Conservation (phyloP, 2,888 invertebrate species). For the Archips crataeganus region DNA sequence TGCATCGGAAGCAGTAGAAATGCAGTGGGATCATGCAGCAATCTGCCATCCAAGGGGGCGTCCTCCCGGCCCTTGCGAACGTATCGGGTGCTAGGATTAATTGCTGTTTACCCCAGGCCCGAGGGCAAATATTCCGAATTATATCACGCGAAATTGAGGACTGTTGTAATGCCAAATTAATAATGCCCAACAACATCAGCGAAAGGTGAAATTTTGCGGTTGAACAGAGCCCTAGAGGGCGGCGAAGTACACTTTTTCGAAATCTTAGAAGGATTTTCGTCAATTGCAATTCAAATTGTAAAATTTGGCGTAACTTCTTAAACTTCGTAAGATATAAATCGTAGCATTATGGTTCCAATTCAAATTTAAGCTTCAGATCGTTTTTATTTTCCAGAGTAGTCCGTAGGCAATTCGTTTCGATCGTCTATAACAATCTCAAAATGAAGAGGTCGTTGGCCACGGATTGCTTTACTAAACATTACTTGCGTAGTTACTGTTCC, state of each 20-base stretch:
- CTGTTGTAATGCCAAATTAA: slow-evolving; percentile 77
- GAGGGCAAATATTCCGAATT: slow-evolving; percentile 71
- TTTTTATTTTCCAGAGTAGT: slow-evolving; percentile 19
- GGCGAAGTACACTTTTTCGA: slow-evolving; percentile 22
- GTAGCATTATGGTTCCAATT: slow-evolving; percentile 9
- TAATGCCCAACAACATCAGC: slow-evolving; percentile 59
- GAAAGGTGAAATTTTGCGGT: slow-evolving; percentile 57
- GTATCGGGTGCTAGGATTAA: slow-evolving; percentile 83
- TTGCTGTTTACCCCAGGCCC: slow-evolving; percentile 78
- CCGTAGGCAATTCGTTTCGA: slow-evolving; percentile 36
- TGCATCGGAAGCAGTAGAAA: slow-evolving; percentile 80
- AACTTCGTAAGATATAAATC: slow-evolving; percentile 8
- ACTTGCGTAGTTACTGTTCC: slow-evolving; percentile 30
- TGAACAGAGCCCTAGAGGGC: slow-evolving; percentile 46
- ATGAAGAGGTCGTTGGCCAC: slow-evolving; percentile 43
- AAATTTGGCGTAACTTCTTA: slow-evolving; percentile 18
- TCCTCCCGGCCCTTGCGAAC: slow-evolving; percentile 58
- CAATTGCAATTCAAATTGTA: slow-evolving; percentile 34
- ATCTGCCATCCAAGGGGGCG: slow-evolving; percentile 65
- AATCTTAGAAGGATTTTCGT: slow-evolving; percentile 34
- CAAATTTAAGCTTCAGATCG: slow-evolving; percentile 21
- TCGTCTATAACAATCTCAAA: slow-evolving; percentile 37
- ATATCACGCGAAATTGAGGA: slow-evolving; percentile 78
- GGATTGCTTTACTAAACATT: slow-evolving; percentile 22
- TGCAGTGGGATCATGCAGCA: slow-evolving; percentile 79